Percentiles rank a stretch among this genome's conserved stretches.
Conservation (phyloP, 2,113 vertebrate species). For the Pelusios castaneus region DNA sequence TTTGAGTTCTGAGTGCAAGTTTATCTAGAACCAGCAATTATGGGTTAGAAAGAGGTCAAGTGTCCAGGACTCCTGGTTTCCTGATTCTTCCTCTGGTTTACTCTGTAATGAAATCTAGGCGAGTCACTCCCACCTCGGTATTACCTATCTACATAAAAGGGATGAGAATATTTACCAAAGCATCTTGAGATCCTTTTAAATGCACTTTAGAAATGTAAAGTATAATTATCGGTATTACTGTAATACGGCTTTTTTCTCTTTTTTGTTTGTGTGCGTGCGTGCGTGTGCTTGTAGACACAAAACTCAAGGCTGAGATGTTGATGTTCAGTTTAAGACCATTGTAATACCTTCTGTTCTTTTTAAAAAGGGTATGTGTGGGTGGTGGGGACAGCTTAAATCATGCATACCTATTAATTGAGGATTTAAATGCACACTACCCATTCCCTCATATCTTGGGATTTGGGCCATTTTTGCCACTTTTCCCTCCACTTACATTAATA, state of each 20-base stretch:
- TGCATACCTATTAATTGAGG: no score
- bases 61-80: background rate
- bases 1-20: background rate
- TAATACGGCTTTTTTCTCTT: background rate
- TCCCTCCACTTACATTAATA: background rate
- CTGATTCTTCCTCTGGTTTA: background rate
- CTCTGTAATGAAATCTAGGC: no score
- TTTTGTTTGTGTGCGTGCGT: background rate
- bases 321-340: background rate
- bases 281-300: no score
- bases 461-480: background rate
- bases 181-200: background rate
- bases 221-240: background rate
- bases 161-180: background rate
- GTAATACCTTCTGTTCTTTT: background rate
- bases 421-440: background rate
- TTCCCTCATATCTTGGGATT: background rate
- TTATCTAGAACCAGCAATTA: background rate
- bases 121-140: background rate
- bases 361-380: rapidly evolving
- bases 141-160: background rate
- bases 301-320: background rate
- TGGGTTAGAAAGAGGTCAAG: background rate
- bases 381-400: no score
- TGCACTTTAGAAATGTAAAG: background rate